phyloP scores from a whole-genome alignment of 2,888 invertebrate genomes.

The Hoplodrina blanda region DNA sequence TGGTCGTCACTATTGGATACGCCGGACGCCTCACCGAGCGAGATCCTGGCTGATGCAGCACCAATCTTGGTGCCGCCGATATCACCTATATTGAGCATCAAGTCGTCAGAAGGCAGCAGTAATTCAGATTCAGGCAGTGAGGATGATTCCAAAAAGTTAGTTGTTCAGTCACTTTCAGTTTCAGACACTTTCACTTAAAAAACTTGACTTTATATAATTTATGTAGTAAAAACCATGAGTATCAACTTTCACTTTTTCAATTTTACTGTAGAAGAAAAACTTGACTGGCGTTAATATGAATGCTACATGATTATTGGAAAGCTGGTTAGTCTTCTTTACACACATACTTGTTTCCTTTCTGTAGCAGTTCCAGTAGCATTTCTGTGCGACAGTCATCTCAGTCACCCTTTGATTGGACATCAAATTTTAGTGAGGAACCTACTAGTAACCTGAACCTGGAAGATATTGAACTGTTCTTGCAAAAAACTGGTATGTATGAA shows the following conservation, averaged over 20 bases:
- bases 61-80: conserved; percentile 81
- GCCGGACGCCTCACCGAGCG: conserved; percentile 87
- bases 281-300: background rate
- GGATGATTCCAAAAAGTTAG: conserved; percentile 87
- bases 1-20: conserved; percentile 86
- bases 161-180: conserved; percentile 10
- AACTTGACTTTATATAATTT: conserved; percentile 30
- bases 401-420: conserved; percentile 83
- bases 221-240: conserved; percentile 17
- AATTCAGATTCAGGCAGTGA: conserved; percentile 87
- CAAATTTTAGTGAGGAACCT: conserved; percentile 78
- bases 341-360: conserved; percentile 9
- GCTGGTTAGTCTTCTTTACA: background rate
- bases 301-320: background rate
- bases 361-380: conserved; percentile 74
- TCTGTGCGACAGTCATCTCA: conserved; percentile 80
- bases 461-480: conserved; percentile 85
- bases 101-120: conserved; percentile 83
- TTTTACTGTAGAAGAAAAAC: conserved; percentile 5
- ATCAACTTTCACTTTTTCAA: conserved; percentile 49
- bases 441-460: conserved; percentile 80
- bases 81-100: conserved; percentile 81
- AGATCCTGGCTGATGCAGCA: conserved; percentile 87
- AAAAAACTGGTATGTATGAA: conserved; percentile 77
- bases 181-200: conserved; percentile 39